Evolutionary conservation across 1,140 invertebrate genomes (phyloP).

Genomic region (Neotoxoptera formosana): DNA sequence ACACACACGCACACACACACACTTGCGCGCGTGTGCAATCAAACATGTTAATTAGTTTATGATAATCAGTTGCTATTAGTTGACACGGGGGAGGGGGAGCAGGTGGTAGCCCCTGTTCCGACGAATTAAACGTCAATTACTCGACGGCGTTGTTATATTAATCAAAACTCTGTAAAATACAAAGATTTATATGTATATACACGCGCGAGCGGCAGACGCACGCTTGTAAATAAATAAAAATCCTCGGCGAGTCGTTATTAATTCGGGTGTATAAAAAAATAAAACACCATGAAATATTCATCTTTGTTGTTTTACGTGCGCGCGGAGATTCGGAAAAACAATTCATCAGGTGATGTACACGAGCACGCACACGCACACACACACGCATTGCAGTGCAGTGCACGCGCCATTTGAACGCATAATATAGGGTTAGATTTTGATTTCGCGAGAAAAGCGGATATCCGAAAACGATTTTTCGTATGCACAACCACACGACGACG

Average conservation of each 20-base stretch:
- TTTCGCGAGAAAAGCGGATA: conserved; percentile 17
- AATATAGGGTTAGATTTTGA: background rate
- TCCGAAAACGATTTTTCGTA: conserved; percentile 35
- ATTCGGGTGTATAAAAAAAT: background rate
- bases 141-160: background rate
- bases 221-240: background rate
- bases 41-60: conserved; percentile 54
- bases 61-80: conserved; percentile 44
- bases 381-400: too few species aligned
- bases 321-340: background rate
- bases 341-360: background rate
- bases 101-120: background rate
- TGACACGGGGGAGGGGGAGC: background rate
- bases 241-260: background rate
- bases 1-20: too few species aligned
- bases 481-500: background rate
- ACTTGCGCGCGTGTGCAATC: background rate
- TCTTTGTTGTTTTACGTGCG: background rate
- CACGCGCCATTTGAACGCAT: background rate
- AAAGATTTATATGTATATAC: background rate
- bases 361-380: too few species aligned
- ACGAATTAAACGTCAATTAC: conserved; percentile 47
- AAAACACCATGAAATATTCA: background rate
- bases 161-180: background rate
- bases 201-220: background rate